Evolutionary conservation across 2,113 vertebrate genomes (phyloP).

Genomic region (Oreochromis aureus): DNA sequence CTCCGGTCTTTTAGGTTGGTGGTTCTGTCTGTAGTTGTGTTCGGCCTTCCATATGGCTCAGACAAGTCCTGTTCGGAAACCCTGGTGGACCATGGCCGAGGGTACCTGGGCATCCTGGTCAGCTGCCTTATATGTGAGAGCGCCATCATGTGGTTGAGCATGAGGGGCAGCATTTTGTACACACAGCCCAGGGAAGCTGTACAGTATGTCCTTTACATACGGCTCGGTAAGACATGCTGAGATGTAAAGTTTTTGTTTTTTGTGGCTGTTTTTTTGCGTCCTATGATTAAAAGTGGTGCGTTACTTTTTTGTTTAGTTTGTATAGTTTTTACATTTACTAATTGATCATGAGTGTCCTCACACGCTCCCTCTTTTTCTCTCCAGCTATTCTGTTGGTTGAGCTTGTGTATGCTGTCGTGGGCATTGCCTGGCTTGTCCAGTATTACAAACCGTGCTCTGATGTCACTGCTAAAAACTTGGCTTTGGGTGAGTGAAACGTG

Average conservation of each 20-base stretch:
- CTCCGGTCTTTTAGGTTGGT: slow-evolving; percentile 80
- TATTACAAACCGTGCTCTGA: slow-evolving; percentile 96
- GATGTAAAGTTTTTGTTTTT: not conserved
- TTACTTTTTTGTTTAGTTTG: not conserved
- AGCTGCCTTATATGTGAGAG: slow-evolving; percentile 98
- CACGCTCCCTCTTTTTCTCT: not conserved
- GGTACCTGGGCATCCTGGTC: slow-evolving; percentile 96
- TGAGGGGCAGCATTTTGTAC: slow-evolving; percentile 98
- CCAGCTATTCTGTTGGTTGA: slow-evolving; percentile 95
- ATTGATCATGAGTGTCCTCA: not conserved
- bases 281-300: not conserved
- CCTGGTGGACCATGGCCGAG: slow-evolving; percentile 94
- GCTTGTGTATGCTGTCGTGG: slow-evolving; percentile 94
- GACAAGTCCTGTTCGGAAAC: slow-evolving; percentile 91
- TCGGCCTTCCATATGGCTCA: slow-evolving; percentile 89
- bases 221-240: slow-evolving; percentile 81
- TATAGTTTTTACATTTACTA: not conserved
- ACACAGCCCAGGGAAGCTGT: slow-evolving; percentile 96
- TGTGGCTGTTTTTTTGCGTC: not conserved
- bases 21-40: slow-evolving; percentile 96
- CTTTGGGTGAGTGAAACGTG: slow-evolving; percentile 78
- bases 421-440: slow-evolving; percentile 94
- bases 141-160: slow-evolving; percentile 99
- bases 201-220: slow-evolving; percentile 97
- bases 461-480: slow-evolving; percentile 93